Base-by-base conservation (phyloP, 2,888 invertebrate species). In the Platycheirus albimanus region DNA sequence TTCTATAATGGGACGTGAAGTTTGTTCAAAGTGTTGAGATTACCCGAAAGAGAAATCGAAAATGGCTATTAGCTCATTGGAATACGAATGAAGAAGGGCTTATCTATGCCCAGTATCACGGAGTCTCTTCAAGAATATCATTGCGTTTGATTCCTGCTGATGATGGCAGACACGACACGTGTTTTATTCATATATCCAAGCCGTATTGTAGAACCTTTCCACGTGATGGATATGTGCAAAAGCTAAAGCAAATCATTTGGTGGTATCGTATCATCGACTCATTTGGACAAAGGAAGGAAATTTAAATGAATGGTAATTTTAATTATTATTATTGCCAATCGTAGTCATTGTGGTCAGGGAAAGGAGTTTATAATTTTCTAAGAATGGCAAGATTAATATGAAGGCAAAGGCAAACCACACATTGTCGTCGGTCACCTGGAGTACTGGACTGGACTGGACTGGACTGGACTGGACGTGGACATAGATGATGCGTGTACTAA, bases 1-100 rank as follows among this genome's bases (percentile, higher is more conserved):
- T 74, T 80, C 74, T 70, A 69, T 10, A 36, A 63, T 19, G n/a
- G 30, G 43, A 80, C 79, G 79, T 80, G 79, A 69, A 74, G 61
- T 64, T 80, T 70, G 54, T 74, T 49, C 49, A 54, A 74, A 79
- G 30, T 61, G 45, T 36, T 24, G n/a, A 15, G 4, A 17, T 11
- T 41, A 15, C 10, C 8, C 24, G 67, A 72, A 77, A 81, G 71
- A 76, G 76, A 76, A 71, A 81, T 63, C 64, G 70, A 80, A 70
- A 70, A 45, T 56, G 47, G 28, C 45, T 28, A 15, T 30, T 30
- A 36, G 20, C 43, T 41, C 13, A 36, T 38, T 76, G 63, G 69
- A 52, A 74, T 80, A 69, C 20, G 54, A 64, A 79, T 69, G 45
- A 41, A 69, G 66, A 79, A 79, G 74, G 67, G 67, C 56, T 63